Percentiles rank a stretch among this genome's conserved stretches.
phyloP scores from a whole-genome alignment of 2,113 vertebrate species.

The Mohoua ochrocephala region DNA sequence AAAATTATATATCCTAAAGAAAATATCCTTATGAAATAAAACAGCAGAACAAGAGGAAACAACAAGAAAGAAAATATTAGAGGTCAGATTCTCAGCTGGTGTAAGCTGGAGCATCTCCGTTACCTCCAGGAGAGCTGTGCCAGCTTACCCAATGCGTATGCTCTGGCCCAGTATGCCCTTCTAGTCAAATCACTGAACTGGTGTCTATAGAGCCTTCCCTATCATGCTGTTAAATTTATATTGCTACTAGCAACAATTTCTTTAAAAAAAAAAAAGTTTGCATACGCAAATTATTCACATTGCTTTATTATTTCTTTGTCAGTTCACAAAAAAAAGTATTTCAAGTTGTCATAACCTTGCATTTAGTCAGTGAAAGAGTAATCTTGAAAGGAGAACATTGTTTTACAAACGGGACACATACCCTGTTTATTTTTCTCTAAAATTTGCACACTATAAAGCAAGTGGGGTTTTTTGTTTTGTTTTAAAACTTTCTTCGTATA shows the following conservation, averaged over 20 bases:
- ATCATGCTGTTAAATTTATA: background rate
- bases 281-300: slow-evolving; percentile 70
- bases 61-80: background rate
- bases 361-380: slow-evolving; percentile 70
- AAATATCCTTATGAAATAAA: background rate
- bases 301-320: slow-evolving; percentile 73
- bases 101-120: background rate
- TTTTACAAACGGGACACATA: slow-evolving; percentile 72
- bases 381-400: slow-evolving; percentile 67
- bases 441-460: slow-evolving; percentile 70
- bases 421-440: slow-evolving; percentile 72
- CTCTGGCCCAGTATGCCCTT: background rate
- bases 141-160: background rate
- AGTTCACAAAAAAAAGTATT: slow-evolving; percentile 68
- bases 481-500: slow-evolving; percentile 65
- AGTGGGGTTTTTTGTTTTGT: slow-evolving; percentile 36
- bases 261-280: slow-evolving; percentile 59
- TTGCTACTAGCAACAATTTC: background rate
- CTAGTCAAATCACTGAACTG: background rate
- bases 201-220: background rate
- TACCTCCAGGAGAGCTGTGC: background rate
- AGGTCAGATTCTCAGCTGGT: background rate
- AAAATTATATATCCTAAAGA: background rate
- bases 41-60: background rate
- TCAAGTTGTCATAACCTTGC: slow-evolving; percentile 67